Evolutionary conservation across 2,113 vertebrate genomes (phyloP).

Genomic region (Cyrtonyx montezumae): DNA sequence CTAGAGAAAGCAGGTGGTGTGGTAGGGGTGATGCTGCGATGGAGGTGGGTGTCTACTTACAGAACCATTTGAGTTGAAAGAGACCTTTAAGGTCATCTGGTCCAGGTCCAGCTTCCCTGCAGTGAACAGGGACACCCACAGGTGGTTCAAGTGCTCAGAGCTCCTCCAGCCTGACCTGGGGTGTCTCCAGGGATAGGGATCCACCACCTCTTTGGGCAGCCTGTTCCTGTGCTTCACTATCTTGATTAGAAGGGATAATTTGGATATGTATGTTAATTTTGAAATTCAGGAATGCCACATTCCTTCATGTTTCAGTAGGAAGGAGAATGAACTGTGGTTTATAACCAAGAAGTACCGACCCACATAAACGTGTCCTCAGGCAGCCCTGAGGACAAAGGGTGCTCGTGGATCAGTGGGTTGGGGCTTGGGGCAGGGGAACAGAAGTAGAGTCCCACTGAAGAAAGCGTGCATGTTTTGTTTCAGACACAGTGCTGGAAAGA

Average conservation of each 20-base stretch:
- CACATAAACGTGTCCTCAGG: neutral
- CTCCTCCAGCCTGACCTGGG: too few species aligned
- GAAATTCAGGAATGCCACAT: neutral
- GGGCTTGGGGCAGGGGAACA: neutral
- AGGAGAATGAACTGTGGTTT: neutral
- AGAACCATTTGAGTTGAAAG: neutral
- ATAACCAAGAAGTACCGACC: neutral
- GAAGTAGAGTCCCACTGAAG: neutral
- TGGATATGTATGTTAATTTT: too few species aligned
- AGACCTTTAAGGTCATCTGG: neutral
- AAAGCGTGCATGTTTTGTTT: neutral
- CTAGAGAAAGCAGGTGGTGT: neutral
- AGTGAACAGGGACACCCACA: too few species aligned
- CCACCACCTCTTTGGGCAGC: too few species aligned
- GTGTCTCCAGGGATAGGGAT: too few species aligned
- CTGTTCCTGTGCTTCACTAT: too few species aligned
- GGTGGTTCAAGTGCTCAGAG: too few species aligned
- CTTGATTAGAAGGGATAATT: too few species aligned
- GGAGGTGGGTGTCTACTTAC: neutral
- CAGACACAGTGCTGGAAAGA: neutral
- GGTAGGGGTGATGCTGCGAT: neutral
- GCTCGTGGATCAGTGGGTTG: neutral
- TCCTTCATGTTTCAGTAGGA: neutral
- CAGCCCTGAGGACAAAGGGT: neutral
- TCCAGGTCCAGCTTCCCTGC: too few species aligned